Evolutionary conservation across 2,888 invertebrate species (phyloP), one percentile per base, ranked within the genome.

Genomic region (Seladonia tumulorum): DNA sequence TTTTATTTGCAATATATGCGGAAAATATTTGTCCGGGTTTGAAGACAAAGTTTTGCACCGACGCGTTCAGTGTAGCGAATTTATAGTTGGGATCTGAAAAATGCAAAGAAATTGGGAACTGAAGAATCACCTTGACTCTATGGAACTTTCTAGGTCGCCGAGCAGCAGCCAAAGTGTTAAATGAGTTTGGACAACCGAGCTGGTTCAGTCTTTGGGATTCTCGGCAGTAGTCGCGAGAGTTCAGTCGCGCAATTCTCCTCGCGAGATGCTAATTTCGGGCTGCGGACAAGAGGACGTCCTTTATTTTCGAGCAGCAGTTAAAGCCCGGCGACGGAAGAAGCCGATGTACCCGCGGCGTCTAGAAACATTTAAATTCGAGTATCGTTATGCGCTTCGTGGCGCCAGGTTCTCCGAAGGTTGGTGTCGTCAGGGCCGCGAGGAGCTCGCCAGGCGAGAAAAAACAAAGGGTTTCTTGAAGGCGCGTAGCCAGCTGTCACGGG

Each of bases 301-400:
- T 70, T 42, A 42, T 70, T 70, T 42, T 39, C 35, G 5, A 10
- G 42, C 29, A 57, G 57, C 12, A 66, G 66, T 66, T 66, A 66
- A 66, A 66, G 39, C 39, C 16, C 22, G 35, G 12, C n/a, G 42
- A 70, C 12, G 42, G 39, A 63, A 70, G n/a, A n/a, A 70, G 68
- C n/a, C 68, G 42, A 70, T n/a, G 5, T 14, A 14, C 68, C 4
- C 42, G 42, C 70, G 42, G n/a, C n/a, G n/a, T 42, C 42, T 12
- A 12, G 49, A 80, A 68, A 81, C 81, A 90, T 89, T 87, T 81
- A 87, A 90, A 89, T 90, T 81, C 84, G 80, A 63, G 79, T 77
- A 77, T 85, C 77, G 79, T 87, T 90, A 87, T 85, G 90, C 87
- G 83, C 79, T 80, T 83, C 88, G 83, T 88, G 90, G 87, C 87